Evolutionary conservation across 2,797 vertebrate genomes (phyloP).

Genomic region (Sebastes kiyomatsui): DNA sequence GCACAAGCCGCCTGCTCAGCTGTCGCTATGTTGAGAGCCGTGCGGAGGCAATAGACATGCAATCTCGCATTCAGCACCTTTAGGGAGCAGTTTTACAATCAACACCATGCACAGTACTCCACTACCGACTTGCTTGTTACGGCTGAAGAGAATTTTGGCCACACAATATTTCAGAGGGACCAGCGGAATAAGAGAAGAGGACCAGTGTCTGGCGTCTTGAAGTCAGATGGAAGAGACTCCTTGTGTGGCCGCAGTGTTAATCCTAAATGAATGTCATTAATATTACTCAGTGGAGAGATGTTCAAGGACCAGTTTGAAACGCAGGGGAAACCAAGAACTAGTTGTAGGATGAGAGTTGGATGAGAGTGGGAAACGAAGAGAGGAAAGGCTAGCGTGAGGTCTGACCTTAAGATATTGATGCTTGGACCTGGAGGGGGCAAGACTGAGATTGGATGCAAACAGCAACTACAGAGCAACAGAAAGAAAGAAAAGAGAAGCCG

Average conservation of each 20-base stretch:
- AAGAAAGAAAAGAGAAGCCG: not conserved
- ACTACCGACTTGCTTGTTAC: not conserved
- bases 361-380: not conserved
- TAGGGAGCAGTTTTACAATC: not conserved
- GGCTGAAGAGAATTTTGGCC: not conserved
- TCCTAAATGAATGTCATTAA: not conserved
- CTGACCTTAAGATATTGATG: conserved; percentile 9
- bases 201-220: not conserved
- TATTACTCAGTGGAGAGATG: not conserved
- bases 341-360: not conserved
- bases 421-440: not conserved
- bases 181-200: not conserved
- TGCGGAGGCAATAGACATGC: too few relatives aligned
- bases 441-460: not conserved
- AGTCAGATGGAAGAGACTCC: not conserved
- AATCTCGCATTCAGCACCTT: not conserved
- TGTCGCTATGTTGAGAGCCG: too few relatives aligned
- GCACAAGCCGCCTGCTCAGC: too few relatives aligned
- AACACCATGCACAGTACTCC: not conserved
- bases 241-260: not conserved
- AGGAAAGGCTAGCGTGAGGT: not conserved
- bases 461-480: not conserved
- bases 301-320: not conserved
- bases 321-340: not conserved
- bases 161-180: not conserved